Conservation (phyloP, 2,113 vertebrate genomes). For the Epinephelus fuscoguttatus region DNA sequence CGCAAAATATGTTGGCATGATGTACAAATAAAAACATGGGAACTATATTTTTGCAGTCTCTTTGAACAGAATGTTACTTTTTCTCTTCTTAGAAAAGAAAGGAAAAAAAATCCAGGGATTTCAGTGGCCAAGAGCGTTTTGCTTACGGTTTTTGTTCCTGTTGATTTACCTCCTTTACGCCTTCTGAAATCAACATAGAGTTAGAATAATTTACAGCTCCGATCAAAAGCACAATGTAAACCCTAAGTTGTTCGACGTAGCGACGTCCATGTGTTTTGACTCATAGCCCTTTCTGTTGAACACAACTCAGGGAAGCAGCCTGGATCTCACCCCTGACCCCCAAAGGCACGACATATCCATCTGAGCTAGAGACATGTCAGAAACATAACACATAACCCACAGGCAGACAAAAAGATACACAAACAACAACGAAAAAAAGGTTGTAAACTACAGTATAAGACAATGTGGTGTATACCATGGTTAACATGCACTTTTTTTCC, state of each 20-base stretch:
- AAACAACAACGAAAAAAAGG: conserved; percentile 71
- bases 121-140: conserved; percentile 51
- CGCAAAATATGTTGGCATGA: conserved; percentile 46
- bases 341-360: conserved; percentile 69
- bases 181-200: conserved; percentile 16
- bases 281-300: conserved; percentile 66
- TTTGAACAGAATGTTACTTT: conserved; percentile 61
- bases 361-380: conserved; percentile 66
- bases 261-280: conserved; percentile 34
- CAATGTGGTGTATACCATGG: conserved; percentile 75
- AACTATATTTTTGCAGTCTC: conserved; percentile 74
- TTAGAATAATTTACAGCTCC: conserved; percentile 39
- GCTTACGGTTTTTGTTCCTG: conserved; percentile 52
- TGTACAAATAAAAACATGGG: conserved; percentile 67
- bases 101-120: conserved; percentile 61
- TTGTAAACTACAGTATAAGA: conserved; percentile 78
- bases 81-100: conserved; percentile 42
- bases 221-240: conserved; percentile 73
- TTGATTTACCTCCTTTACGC: conserved; percentile 30
- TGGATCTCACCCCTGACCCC: conserved; percentile 80
- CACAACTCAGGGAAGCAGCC: conserved; percentile 87
- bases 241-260: conserved; percentile 40
- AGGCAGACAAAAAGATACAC: conserved; percentile 65
- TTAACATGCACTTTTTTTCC: conserved; percentile 81
- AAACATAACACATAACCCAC: conserved; percentile 67